Conservation (phyloP, 2,797 vertebrate species). For the Protonibea diacanthus region DNA sequence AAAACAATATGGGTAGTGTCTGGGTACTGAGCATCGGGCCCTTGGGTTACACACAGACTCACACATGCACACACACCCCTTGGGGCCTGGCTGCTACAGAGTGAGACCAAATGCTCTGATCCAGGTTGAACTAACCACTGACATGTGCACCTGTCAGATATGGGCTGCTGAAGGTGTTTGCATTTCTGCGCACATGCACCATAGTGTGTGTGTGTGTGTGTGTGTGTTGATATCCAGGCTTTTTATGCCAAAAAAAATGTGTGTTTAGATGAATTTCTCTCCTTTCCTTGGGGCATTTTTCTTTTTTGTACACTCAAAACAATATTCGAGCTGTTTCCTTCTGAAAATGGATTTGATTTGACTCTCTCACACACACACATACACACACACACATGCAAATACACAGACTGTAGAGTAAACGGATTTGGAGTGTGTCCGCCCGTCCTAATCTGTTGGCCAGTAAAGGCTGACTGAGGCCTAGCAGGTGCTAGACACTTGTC, state of each 20-base stretch:
- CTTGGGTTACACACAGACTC: conserved; percentile 51
- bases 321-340: not conserved
- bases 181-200: conserved; percentile 40
- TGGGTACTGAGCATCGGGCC: conserved; percentile 67
- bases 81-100: conserved; percentile 71
- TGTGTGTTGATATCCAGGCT: conserved; percentile 6
- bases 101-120: conserved; percentile 82
- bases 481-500: conserved; percentile 86
- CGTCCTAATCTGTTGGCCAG: conserved; percentile 76
- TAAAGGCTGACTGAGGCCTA: conserved; percentile 76
- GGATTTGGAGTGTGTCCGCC: conserved; percentile 78
- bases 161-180: conserved; percentile 68
- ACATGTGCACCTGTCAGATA: conserved; percentile 83
- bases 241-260: not conserved
- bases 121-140: conserved; percentile 80
- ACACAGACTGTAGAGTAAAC: conserved; percentile 74
- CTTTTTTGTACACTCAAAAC: not conserved
- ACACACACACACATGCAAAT: conserved; percentile 17
- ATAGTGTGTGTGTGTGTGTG: conserved; percentile 22
- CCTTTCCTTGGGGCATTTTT: not conserved
- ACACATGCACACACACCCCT: conserved; percentile 45
- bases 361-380: not conserved
- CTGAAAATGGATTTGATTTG: conserved; percentile 11
- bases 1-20: conserved; percentile 81
- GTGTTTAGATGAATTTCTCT: not conserved